Base-by-base conservation (phyloP, 2,888 invertebrate genomes). In the Euproctis similis region DNA sequence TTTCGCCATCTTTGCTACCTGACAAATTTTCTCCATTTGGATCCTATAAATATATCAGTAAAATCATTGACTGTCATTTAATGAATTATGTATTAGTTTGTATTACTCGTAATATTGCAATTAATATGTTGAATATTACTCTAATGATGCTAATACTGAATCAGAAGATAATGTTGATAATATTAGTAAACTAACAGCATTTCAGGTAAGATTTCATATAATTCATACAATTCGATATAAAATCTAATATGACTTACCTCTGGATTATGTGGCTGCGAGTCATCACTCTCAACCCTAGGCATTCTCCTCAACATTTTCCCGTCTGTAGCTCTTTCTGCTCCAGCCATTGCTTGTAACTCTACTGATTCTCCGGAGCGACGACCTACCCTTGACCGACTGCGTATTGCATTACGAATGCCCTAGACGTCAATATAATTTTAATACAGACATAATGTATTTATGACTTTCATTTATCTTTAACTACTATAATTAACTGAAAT, bases 201-300 rank as follows among this genome's bases (percentile, higher is more conserved):
- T n/a, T n/a, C n/a, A n/a, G n/a, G n/a, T n/a, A n/a, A n/a, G n/a
- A n/a, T n/a, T n/a, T n/a, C n/a, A n/a, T n/a, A n/a, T n/a, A n/a
- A n/a, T n/a, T n/a, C n/a, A n/a, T n/a, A n/a, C n/a, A n/a, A n/a
- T n/a, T n/a, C n/a, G n/a, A n/a, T n/a, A n/a, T n/a, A n/a, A n/a
- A n/a, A n/a, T n/a, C n/a, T n/a, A n/a, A n/a, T 19, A 3, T 4
- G 3, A 11, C 20, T 21, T 14, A 20, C 78, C 40, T 80, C 78
- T 35, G 63, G 72, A 39, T 54, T 39, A 18, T 72, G 73, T 3
- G 65, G 57, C 33, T 90, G 89, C 8, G 89, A 86, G 36, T 92
- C 91, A 50, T 91, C 90, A 24, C 92, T 92, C 31, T 89, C 88
- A 2, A 93, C 92, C 18, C 90, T 81, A 0, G 91, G 88, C 92